phyloP scores from a whole-genome alignment of 2,888 invertebrate genomes.

The Odontothrips loti region DNA sequence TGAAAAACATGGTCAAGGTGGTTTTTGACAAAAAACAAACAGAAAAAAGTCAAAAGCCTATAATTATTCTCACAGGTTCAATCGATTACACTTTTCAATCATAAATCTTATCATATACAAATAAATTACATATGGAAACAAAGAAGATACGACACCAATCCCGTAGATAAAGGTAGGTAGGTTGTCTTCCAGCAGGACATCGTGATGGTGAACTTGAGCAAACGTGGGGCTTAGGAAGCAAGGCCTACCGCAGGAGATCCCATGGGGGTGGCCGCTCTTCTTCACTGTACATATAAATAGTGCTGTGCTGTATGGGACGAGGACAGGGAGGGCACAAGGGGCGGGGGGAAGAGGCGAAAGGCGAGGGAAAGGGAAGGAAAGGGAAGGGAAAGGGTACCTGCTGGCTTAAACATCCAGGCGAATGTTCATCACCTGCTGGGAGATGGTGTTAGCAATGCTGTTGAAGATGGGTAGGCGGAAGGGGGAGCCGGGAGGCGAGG shows the following conservation, averaged over 20 bases:
- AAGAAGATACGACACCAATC: constrained; percentile 22
- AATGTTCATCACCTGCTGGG: constrained; percentile 29
- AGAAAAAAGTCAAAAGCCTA: constrained; percentile 13
- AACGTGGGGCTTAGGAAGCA: neutral
- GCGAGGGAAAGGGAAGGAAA: neutral
- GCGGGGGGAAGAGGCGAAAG: neutral
- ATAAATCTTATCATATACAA: constrained; percentile 4
- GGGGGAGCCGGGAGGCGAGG: constrained; percentile 53
- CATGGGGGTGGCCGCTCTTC: constrained; percentile 18
- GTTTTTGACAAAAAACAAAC: constrained; percentile 11
- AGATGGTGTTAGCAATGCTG: constrained; percentile 51
- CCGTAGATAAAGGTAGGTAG: constrained; percentile 13
- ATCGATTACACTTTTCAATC: constrained; percentile 19
- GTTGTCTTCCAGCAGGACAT: constrained; percentile 7
- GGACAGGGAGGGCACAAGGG: neutral
- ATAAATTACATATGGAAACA: constrained; percentile 23
- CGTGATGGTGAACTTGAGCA: constrained; percentile 18
- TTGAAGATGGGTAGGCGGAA: constrained; percentile 74
- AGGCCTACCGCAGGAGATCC: constrained; percentile 19
- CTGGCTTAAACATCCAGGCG: constrained; percentile 29
- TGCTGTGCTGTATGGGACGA: constrained; percentile 1
- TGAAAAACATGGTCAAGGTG: constrained; percentile 17
- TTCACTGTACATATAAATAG: constrained; percentile 19
- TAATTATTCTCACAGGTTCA: constrained; percentile 26
- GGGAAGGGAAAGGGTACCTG: constrained; percentile 23